These are phyloP conservation scores for Hypolimnas misippus DNA, from an alignment of 2,888 invertebrate genomes.

Conservation along the genomic window DNA sequence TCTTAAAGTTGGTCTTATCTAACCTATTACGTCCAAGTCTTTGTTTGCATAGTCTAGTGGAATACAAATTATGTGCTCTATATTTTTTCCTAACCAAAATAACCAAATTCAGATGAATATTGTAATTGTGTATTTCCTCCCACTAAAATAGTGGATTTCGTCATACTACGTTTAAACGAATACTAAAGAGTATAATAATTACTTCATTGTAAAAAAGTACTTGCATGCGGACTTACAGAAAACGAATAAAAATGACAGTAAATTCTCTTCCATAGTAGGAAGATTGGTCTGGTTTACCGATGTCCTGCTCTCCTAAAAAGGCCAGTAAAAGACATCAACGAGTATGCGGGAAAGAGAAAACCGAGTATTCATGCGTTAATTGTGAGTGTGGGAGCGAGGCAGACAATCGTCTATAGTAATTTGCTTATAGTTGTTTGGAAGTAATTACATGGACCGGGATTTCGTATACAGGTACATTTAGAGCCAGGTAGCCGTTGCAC, in stretches of 20 bases:
- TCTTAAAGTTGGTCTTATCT: neutral
- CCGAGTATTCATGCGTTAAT: slow-evolving; percentile 47
- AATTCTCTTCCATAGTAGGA: slow-evolving; percentile 36
- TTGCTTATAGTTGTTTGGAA: slow-evolving; percentile 66
- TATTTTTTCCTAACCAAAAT: too few relatives aligned
- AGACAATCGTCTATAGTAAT: slow-evolving; percentile 57
- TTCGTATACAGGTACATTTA: slow-evolving; percentile 67
- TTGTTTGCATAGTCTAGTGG: neutral
- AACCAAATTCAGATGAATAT: too few relatives aligned
- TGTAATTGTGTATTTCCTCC: too few relatives aligned
- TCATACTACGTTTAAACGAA: too few relatives aligned
- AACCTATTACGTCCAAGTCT: neutral
- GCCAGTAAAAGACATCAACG: slow-evolving; percentile 80
- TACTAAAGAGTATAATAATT: too few relatives aligned
- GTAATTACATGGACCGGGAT: slow-evolving; percentile 73
- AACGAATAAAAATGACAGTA: slow-evolving; percentile 30
- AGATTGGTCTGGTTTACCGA: slow-evolving; percentile 46
- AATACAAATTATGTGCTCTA: neutral
- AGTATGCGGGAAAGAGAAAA: slow-evolving; percentile 58
- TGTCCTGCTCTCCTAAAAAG: slow-evolving; percentile 57
- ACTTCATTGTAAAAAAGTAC: neutral
- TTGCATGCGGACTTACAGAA: slow-evolving; percentile 11
- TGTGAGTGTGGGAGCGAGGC: slow-evolving; percentile 66
- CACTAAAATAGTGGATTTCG: too few relatives aligned
- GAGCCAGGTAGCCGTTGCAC: slow-evolving; percentile 71